phyloP scores from a whole-genome alignment of 1,140 invertebrate genomes.

The Tribolium castaneum region DNA sequence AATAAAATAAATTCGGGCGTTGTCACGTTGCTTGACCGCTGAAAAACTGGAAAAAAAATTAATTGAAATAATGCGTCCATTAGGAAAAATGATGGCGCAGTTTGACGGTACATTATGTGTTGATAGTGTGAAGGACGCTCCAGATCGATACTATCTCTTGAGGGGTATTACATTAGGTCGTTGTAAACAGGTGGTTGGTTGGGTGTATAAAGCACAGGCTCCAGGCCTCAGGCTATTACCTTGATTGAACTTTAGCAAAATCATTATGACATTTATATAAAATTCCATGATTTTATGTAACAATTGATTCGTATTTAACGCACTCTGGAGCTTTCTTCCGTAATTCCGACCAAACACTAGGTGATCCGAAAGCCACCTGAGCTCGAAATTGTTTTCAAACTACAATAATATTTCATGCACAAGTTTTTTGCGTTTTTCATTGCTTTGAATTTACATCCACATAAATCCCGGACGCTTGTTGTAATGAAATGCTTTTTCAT shows the following conservation, averaged over 20 bases:
- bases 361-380: constrained; percentile 25
- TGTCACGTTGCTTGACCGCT: constrained; percentile 19
- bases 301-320: background rate
- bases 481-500: constrained; percentile 13
- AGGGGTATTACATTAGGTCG: constrained; percentile 34
- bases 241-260: constrained; percentile 11
- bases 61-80: constrained; percentile 7
- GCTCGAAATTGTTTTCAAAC: constrained; percentile 26
- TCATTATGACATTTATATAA: background rate
- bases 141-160: constrained; percentile 31
- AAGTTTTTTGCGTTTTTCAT: constrained; percentile 1
- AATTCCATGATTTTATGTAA: background rate
- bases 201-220: constrained; percentile 8
- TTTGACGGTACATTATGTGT: constrained; percentile 26
- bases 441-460: constrained; percentile 1
- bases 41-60: background rate
- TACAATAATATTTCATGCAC: constrained; percentile 26
- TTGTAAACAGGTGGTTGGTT: constrained; percentile 24
- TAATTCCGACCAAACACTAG: constrained; percentile 3
- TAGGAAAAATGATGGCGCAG: constrained; percentile 8
- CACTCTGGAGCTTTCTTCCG: background rate
- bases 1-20: constrained; percentile 1
- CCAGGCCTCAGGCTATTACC: constrained; percentile 8
- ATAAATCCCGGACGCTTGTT: background rate
- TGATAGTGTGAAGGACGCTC: constrained; percentile 11